phyloP scores from a whole-genome alignment of 2,888 invertebrate species.

The Lepidochrysops patricia region DNA sequence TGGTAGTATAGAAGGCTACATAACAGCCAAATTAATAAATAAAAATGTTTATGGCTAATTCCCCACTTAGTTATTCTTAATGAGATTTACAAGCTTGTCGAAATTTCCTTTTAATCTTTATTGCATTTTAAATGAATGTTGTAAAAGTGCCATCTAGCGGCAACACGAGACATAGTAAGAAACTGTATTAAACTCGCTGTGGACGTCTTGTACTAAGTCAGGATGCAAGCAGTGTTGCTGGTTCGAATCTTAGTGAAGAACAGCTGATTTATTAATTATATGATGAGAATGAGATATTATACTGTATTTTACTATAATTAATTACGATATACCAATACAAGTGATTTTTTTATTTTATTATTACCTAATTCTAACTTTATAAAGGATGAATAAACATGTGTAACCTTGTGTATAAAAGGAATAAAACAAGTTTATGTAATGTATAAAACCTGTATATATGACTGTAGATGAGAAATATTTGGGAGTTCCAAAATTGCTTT shows the following conservation, averaged over 20 bases:
- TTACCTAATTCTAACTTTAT: too few species aligned
- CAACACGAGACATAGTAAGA: background rate
- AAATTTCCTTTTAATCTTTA: too few species aligned
- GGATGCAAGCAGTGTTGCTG: background rate
- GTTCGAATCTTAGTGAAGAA: background rate
- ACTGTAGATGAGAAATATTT: background rate
- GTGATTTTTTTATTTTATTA: too few species aligned
- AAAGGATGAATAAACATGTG: background rate
- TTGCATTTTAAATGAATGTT: background rate
- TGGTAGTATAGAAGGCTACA: too few species aligned
- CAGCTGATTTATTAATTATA: background rate
- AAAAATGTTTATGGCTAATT: too few species aligned
- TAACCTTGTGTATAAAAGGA: background rate
- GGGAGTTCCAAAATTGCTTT: background rate
- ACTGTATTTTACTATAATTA: background rate
- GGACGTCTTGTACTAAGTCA: background rate
- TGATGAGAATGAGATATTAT: background rate
- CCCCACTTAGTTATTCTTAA: too few species aligned
- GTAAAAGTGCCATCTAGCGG: constrained; percentile 1
- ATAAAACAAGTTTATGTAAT: background rate
- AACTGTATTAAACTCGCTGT: too few species aligned
- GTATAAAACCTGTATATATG: background rate
- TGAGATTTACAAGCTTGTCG: too few species aligned
- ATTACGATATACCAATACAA: too few species aligned
- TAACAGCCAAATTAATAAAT: too few species aligned